Conservation (phyloP, 2,113 vertebrate genomes). For the Rafetus swinhoei region DNA sequence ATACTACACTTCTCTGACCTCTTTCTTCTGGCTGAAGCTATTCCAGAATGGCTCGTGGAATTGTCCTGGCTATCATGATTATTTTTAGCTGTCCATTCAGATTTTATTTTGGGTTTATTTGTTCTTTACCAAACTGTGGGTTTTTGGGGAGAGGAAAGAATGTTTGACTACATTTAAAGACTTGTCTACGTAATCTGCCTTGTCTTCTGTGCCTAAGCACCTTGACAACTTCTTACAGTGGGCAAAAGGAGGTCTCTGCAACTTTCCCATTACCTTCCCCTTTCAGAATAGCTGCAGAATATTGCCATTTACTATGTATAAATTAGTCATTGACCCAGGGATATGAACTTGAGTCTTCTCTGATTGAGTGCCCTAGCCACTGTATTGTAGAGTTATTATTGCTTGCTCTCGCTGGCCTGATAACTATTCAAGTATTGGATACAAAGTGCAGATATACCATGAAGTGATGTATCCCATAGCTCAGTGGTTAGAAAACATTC, state of each 20-base stretch:
- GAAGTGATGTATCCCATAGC: too few relatives aligned
- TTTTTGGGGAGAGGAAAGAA: not conserved
- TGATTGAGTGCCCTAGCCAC: too few relatives aligned
- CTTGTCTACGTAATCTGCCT: accelerated
- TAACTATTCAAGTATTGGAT: too few relatives aligned
- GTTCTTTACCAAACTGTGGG: not conserved
- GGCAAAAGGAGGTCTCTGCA: not conserved
- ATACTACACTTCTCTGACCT: constrained; percentile 38
- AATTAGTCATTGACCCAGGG: too few relatives aligned
- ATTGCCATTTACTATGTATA: not conserved
- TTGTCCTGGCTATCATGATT: constrained; percentile 26
- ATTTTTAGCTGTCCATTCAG: constrained; percentile 27
- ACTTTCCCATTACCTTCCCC: not conserved
- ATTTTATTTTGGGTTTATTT: not conserved
- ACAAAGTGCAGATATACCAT: too few relatives aligned
- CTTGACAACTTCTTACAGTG: not conserved
- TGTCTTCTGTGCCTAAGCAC: not conserved
- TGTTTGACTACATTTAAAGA: not conserved
- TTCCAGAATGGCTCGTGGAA: constrained; percentile 56
- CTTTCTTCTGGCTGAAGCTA: constrained; percentile 25
- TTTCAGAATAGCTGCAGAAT: not conserved
- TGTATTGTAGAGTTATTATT: too few relatives aligned
- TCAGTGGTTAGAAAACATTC: too few relatives aligned
- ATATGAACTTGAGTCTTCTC: too few relatives aligned
- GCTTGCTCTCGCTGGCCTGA: too few relatives aligned